Evolutionary conservation across 2,888 invertebrate genomes (phyloP).

Genomic region (Drosophila sordidula): DNA sequence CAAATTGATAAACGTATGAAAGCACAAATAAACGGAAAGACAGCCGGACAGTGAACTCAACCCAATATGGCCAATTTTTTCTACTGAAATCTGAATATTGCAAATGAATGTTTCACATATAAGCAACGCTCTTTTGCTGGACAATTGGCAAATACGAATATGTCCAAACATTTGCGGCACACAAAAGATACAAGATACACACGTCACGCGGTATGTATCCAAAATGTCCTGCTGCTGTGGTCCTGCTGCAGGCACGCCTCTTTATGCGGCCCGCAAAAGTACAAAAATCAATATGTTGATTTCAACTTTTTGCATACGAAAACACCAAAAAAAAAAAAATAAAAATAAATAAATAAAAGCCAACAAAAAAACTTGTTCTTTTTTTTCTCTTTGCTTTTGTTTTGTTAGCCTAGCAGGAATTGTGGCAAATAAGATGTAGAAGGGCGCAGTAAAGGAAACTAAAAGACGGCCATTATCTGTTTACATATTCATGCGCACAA

Average conservation of each 20-base stretch:
- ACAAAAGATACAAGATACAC: slow-evolving; percentile 76
- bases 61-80: too few relatives aligned
- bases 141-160: slow-evolving; percentile 52
- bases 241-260: slow-evolving; percentile 49
- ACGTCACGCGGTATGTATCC: slow-evolving; percentile 65
- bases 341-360: too few relatives aligned
- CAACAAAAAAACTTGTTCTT: slow-evolving; percentile 27
- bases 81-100: not conserved
- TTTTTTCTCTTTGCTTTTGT: slow-evolving; percentile 33
- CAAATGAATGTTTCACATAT: slow-evolving; percentile 47
- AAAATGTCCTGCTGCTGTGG: slow-evolving; percentile 45
- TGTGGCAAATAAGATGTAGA: slow-evolving; percentile 39
- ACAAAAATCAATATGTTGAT: slow-evolving; percentile 79
- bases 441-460: slow-evolving; percentile 13
- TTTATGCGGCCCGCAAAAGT: slow-evolving; percentile 41
- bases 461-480: slow-evolving; percentile 68
- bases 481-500: slow-evolving; percentile 69
- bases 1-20: not conserved
- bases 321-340: slow-evolving; percentile 22
- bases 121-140: slow-evolving; percentile 26
- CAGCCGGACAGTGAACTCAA: too few relatives aligned
- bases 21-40: too few relatives aligned
- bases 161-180: slow-evolving; percentile 32
- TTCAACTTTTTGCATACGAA: slow-evolving; percentile 58
- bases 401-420: slow-evolving; percentile 53